These are phyloP conservation scores for Papilio xuthus DNA, from an alignment of 1,140 invertebrate genomes.

Conservation along the genomic window DNA sequence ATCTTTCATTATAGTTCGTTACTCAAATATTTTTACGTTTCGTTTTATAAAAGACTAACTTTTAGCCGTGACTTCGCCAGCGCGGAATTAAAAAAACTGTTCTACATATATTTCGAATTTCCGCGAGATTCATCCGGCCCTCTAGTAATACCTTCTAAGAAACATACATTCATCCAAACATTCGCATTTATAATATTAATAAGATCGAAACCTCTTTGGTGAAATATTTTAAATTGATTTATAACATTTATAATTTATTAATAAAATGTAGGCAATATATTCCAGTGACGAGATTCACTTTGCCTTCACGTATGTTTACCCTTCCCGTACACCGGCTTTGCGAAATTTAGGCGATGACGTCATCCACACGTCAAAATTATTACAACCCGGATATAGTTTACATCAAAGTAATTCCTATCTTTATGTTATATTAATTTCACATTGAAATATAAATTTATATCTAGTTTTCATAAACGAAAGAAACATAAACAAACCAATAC, in stretches of 20 bases:
- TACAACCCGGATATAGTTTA: constrained; percentile 13
- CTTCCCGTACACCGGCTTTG: not conserved
- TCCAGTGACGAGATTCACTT: constrained; percentile 3
- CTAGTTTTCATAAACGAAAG: not conserved
- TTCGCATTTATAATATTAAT: too few species aligned
- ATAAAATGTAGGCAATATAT: not conserved
- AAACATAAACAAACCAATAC: not conserved
- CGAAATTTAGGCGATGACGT: not conserved
- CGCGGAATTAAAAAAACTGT: too few species aligned
- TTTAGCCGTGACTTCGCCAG: too few species aligned
- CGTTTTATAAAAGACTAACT: too few species aligned
- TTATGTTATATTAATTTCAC: constrained; percentile 14
- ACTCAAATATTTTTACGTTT: too few species aligned
- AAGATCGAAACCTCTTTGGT: too few species aligned
- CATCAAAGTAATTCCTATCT: constrained; percentile 11
- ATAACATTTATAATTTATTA: not conserved
- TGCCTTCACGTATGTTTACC: constrained; percentile 4
- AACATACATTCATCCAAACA: too few species aligned
- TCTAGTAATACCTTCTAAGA: too few species aligned
- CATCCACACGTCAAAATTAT: not conserved
- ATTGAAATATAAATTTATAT: constrained; percentile 9
- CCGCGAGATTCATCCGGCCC: too few species aligned
- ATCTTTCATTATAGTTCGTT: too few species aligned
- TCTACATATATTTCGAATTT: too few species aligned
- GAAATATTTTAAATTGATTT: too few species aligned